Evolutionary conservation across 2,113 vertebrate genomes (phyloP).

Genomic region (Burhinus oedicnemus): DNA sequence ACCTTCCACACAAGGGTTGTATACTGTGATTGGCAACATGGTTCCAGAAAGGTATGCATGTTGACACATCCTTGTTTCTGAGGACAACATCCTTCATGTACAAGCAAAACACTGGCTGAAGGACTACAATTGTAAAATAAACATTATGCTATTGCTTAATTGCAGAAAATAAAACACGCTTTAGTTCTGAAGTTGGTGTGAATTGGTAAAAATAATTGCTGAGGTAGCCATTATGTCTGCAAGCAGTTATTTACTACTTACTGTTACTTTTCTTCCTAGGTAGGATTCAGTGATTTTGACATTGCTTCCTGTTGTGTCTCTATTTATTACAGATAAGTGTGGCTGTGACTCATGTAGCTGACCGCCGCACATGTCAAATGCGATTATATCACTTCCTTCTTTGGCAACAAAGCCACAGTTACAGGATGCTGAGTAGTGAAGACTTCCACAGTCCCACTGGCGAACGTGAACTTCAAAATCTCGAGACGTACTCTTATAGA

Average conservation of each 20-base stretch:
- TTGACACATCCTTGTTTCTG: not conserved
- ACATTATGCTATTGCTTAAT: not conserved
- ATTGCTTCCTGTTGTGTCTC: slow-evolving; percentile 70
- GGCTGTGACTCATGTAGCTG: slow-evolving; percentile 82
- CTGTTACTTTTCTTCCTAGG: slow-evolving; percentile 91
- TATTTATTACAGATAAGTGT: slow-evolving; percentile 82
- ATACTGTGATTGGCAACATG: not conserved
- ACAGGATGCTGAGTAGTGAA: slow-evolving; percentile 81
- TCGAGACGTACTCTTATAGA: slow-evolving; percentile 81
- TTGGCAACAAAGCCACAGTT: slow-evolving; percentile 86
- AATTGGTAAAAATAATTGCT: not conserved
- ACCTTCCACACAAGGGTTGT: not conserved
- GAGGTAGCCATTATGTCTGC: not conserved
- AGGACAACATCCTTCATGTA: not conserved
- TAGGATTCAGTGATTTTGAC: slow-evolving; percentile 88
- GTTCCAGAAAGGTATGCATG: not conserved
- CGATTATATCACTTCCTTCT: slow-evolving; percentile 79
- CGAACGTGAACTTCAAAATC: slow-evolving; percentile 89
- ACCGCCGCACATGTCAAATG: slow-evolving; percentile 90
- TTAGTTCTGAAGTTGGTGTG: not conserved
- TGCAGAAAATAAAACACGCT: not conserved
- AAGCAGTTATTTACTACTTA: slow-evolving; percentile 67
- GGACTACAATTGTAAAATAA: not conserved
- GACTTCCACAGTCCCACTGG: slow-evolving; percentile 90
- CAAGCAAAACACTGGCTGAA: not conserved